A percentile compares a stretch with the other conserved stretches of the same genome.
Evolutionary conservation across 2,888 invertebrate species (phyloP).

Genomic region (Keiferia lycopersicella): DNA sequence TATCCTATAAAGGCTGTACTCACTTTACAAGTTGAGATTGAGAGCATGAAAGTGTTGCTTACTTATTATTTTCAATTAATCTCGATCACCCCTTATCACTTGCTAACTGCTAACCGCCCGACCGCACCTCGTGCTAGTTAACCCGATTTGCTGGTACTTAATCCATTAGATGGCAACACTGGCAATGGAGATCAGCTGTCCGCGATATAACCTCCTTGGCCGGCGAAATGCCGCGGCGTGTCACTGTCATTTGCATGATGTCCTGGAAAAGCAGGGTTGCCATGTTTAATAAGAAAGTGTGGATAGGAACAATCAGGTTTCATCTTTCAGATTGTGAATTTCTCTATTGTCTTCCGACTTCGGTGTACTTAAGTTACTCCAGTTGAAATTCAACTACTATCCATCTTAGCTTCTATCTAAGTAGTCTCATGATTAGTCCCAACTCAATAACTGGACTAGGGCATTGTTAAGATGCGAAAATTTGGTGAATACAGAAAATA

Average conservation of each 20-base stretch:
- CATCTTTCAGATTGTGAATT: not conserved
- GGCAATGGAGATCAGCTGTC: constrained; percentile 52
- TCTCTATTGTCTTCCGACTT: too few species aligned
- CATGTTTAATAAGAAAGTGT: constrained; percentile 14
- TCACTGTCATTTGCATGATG: constrained; percentile 55
- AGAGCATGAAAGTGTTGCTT: constrained; percentile 1
- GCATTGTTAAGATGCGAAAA: too few species aligned
- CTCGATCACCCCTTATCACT: constrained; percentile 15
- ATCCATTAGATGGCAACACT: constrained; percentile 48
- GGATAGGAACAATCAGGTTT: not conserved
- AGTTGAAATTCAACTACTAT: too few species aligned
- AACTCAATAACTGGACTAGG: too few species aligned
- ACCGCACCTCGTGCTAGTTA: constrained; percentile 19
- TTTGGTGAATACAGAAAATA: too few species aligned
- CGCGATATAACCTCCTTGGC: constrained; percentile 45
- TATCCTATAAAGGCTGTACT: too few species aligned
- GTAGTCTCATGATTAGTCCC: too few species aligned
- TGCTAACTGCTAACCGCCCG: constrained; percentile 1
- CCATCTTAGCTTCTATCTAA: too few species aligned
- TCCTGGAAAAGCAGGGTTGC: constrained; percentile 26
- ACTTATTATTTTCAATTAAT: constrained; percentile 18
- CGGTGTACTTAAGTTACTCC: too few species aligned
- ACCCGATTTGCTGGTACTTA: constrained; percentile 17
- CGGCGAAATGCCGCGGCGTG: constrained; percentile 48
- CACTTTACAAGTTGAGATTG: not conserved